Base-by-base conservation (phyloP, 2,797 vertebrate species). In the Muraenolepis orangiensis region DNA sequence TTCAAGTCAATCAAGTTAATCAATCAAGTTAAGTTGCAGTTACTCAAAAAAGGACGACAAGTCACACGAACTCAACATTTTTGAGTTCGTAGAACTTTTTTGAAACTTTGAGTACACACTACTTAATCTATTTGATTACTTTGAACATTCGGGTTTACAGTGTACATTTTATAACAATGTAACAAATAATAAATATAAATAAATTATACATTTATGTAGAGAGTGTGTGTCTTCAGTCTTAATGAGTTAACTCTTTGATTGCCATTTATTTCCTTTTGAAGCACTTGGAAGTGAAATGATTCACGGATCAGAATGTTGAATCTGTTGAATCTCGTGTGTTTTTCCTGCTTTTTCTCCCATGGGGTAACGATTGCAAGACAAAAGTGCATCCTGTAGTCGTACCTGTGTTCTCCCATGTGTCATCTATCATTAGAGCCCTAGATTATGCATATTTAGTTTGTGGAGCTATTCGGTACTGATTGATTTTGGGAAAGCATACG, bases 231-330 rank as follows among this genome's bases (percentile, higher is more conserved):
- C 20, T 51, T 51, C 46, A 20, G 46, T 1, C 6, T 51, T 3
- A 51, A 51, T 20, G 20, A 51, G 13, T 4, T n/a, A 11, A 51
- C 29, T 66, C 1, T 38, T 72, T n/a, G n/a, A n/a, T n/a, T 1
- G 13, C 29, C 0, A 31, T 75, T 2, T 26, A 8, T 67, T 46
- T 30, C 64, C 11, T 3, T 77, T 79, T 42, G 46, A 40, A 86
- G 74, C 68, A 38, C 23, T 61, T 72, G 81, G 81, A 67, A 70
- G 71, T 70, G 23, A 73, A 36, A 87, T 89, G 46, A 78, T 85
- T 72, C 0, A 83, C 66, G 82, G 88, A 0, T 0, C 28, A 69
- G 72, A 40, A 1, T n/a, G n/a, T n/a, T n/a, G n/a, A n/a, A n/a
- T n/a, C n/a, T n/a, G n/a, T n/a, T n/a, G n/a, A n/a, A n/a, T n/a